Evolutionary conservation across 2,797 vertebrate species (phyloP), one percentile per base, ranked within the genome.

Genomic region (Channallabes apus): DNA sequence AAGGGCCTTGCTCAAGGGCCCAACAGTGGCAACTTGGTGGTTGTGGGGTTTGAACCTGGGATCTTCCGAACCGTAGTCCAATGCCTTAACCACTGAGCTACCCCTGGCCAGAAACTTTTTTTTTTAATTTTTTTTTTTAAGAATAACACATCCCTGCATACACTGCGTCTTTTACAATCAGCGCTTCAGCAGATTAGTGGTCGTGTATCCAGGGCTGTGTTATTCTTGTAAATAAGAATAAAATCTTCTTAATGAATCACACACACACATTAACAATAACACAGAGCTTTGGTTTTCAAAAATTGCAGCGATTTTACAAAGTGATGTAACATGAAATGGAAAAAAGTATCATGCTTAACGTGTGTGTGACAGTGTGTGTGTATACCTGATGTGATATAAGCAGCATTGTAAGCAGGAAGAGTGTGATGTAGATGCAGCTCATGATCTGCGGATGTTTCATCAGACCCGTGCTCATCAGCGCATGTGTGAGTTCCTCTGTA

Each of bases 351-450:
- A 17, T 56, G 51, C 15, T 9, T 12, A 0, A 14, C 9, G 27
- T 12, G 11, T 12, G 46, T 51, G 46, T 51, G 46, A 38, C 35
- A 38, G 67, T 82, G 77, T 65, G 11, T 12, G 51, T 80, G 67
- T 82, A 65, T 93, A 99, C 98, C 97, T 99, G 97, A 51, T 95
- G 95, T 46, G 96, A 96, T 88, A 99, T 96, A 90, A 97, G 92
- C 92, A 99, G 88, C 83, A 99, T 94, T 20, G 97, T 97, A 86
- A 96, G 84, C 18, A 98, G 96, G 92, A 99, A 99, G 84, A 99
- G 93, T 6, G 95, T 94, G 93, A 99, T 95, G 86, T 98, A 98
- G 79, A 99, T 95, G 89, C 94, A 96, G 92, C 94, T 96, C 94
- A 95, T 97, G 71, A 85, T 86, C 90, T 91, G 94, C 9, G 96